A percentile compares a stretch with the other conserved stretches of the same genome.
These are phyloP conservation scores for Chironomus striatipennis DNA, from an alignment of 1,140 invertebrate genomes.

Conservation along the genomic window DNA sequence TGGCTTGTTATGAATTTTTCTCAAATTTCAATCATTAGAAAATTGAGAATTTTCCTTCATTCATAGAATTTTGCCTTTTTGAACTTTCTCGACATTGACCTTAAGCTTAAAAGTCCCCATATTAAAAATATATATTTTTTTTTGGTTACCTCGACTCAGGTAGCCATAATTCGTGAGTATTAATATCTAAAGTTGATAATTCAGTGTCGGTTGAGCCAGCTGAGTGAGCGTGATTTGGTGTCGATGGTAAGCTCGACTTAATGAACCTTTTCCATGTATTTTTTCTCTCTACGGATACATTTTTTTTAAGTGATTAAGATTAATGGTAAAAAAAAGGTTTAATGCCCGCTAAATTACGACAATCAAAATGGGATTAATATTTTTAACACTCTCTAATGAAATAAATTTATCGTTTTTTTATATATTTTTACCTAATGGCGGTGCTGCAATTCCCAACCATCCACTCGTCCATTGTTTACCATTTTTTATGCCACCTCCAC, in stretches of 20 bases:
- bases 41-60: too few relatives aligned
- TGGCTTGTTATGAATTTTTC: too few relatives aligned
- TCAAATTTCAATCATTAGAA: too few relatives aligned
- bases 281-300: conserved; percentile 44
- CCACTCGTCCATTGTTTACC: conserved; percentile 48
- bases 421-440: conserved; percentile 47
- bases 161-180: conserved; percentile 67
- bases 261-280: conserved; percentile 54
- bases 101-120: too few relatives aligned
- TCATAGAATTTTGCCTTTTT: too few relatives aligned
- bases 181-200: conserved; percentile 58
- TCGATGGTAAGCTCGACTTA: conserved; percentile 44
- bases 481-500: conserved; percentile 35
- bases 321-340: background rate
- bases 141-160: conserved; percentile 53
- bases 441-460: conserved; percentile 48
- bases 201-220: conserved; percentile 72
- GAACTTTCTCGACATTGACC: too few relatives aligned
- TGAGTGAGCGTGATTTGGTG: conserved; percentile 59
- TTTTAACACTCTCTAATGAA: background rate
- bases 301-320: background rate
- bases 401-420: background rate
- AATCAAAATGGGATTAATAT: background rate
- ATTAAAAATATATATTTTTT: background rate
- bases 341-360: background rate